Evolutionary conservation across 2,888 invertebrate genomes (phyloP).

Genomic region (Lissocephala sabroskyi): DNA sequence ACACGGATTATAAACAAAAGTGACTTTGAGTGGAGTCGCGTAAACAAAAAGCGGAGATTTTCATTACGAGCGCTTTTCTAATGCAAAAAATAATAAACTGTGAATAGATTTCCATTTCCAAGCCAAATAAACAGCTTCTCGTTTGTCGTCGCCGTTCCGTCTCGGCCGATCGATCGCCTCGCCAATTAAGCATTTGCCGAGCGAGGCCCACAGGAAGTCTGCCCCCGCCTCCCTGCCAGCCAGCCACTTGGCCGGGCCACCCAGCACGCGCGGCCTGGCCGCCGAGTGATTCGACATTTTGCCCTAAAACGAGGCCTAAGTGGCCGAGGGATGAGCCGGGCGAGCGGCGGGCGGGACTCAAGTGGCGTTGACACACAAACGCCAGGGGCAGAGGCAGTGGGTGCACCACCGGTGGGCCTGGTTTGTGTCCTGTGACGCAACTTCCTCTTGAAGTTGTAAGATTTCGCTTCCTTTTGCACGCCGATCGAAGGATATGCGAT

Average conservation of each 20-base stretch:
- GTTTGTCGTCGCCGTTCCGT: neutral
- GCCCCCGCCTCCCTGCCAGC: neutral
- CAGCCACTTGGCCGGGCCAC: conserved; percentile 1
- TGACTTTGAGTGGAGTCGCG: no score
- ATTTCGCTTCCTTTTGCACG: conserved; percentile 60
- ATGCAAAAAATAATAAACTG: conserved; percentile 33
- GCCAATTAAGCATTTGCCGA: conserved; percentile 1
- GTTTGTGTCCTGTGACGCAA: conserved; percentile 11
- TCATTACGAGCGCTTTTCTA: conserved; percentile 32
- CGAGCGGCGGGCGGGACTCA: no score
- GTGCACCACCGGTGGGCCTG: neutral
- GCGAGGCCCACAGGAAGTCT: conserved; percentile 2
- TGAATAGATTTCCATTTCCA: conserved; percentile 58
- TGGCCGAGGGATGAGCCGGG: conserved; percentile 31
- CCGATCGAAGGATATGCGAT: conserved; percentile 58
- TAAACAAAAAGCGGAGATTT: conserved; percentile 28
- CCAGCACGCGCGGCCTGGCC: neutral
- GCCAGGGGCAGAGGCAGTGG: conserved; percentile 36
- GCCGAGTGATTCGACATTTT: conserved; percentile 47
- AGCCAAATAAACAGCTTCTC: conserved; percentile 46
- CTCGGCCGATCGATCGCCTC: no score
- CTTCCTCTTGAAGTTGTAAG: conserved; percentile 68
- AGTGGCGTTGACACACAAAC: conserved; percentile 55
- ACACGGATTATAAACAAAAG: no score
- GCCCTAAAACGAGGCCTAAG: conserved; percentile 49